These are phyloP conservation scores for western clawed frog (Xenopus tropicalis) DNA, from an alignment of 2,113 vertebrate genomes.

Conservation along the genomic window UCB_Xtro_10.0 CM004446.2:66211001-66211500, in stretches of 20 bases:
- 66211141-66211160: no score
- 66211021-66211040: no score
- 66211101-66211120: no score
- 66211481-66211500: conserved; percentile 22
- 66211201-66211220: no score
- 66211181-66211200: no score
- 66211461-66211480: conserved; percentile 32
- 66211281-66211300: conserved; percentile 20
- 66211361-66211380: conserved; percentile 35
- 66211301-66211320: conserved; percentile 17
- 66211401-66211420: conserved; percentile 41
- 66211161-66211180: no score
- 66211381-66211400: conserved; percentile 25
- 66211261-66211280: conserved; percentile 24
- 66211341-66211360: conserved; percentile 33
- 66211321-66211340: conserved; percentile 41
- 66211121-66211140: no score
- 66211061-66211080: no score
- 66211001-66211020: no score
- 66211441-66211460: conserved; percentile 40
- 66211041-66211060: no score
- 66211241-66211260: background rate
- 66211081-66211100: no score
- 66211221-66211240: conserved; percentile 8
- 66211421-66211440: conserved; percentile 34